Percentiles rank a stretch among this genome's conserved stretches.
These are phyloP conservation scores for Oscheius onirici DNA, from an alignment of 2,888 invertebrate genomes.

Conservation along the genomic window DNA sequence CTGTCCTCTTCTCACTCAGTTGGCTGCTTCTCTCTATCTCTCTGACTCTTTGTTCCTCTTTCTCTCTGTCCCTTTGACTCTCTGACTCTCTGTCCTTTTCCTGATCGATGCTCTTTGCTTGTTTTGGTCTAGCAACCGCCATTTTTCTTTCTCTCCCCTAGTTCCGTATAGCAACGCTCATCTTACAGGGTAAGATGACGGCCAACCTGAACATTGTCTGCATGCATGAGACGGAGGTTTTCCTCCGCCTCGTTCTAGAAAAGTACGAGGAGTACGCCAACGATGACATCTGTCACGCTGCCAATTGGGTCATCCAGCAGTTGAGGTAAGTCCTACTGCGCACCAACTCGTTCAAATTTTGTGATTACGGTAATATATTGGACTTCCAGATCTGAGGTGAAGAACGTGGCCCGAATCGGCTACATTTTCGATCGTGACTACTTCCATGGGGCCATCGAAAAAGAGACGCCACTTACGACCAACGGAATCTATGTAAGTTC, in stretches of 20 bases:
- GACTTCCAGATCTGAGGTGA: background rate
- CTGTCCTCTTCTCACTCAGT: background rate
- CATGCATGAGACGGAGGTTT: background rate
- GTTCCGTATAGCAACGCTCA: background rate
- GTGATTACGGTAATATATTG: no score
- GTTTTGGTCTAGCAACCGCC: background rate
- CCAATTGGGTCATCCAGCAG: conserved; percentile 22
- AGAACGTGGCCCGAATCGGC: background rate
- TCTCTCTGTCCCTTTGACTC: no score
- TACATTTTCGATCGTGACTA: background rate
- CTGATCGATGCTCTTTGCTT: background rate
- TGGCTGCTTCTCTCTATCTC: background rate
- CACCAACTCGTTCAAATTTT: no score
- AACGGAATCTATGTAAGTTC: conserved; percentile 22
- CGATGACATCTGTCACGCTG: conserved; percentile 15
- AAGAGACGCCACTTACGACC: conserved; percentile 15
- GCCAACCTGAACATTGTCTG: background rate
- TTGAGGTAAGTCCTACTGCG: background rate
- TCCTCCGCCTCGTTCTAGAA: conserved; percentile 1
- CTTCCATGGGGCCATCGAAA: conserved; percentile 11
- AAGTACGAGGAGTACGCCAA: background rate
- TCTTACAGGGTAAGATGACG: conserved; percentile 13
- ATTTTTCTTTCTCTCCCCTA: background rate
- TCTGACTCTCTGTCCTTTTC: background rate
- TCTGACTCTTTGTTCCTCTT: background rate